These are phyloP conservation scores for Serrognathus titanus DNA, from an alignment of 2,888 invertebrate species.

Conservation along the genomic window DNA sequence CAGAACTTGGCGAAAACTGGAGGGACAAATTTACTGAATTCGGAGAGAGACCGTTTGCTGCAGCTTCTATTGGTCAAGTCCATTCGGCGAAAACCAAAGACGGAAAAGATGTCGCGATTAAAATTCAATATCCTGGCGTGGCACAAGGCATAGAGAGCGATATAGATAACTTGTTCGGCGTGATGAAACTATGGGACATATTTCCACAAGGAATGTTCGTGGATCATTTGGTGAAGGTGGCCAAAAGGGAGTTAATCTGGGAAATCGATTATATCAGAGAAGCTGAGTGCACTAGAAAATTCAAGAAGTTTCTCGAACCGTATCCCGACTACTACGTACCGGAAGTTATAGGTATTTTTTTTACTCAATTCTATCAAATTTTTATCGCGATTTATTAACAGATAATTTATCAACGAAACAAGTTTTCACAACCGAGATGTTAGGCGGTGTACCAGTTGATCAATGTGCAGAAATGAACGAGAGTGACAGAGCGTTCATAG, in stretches of 20 bases:
- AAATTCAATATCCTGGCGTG: conserved; percentile 97
- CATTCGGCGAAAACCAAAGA: conserved; percentile 73
- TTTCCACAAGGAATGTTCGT: conserved; percentile 95
- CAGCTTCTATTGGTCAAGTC: conserved; percentile 93
- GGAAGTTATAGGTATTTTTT: conserved; percentile 65
- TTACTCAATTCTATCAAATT: neutral
- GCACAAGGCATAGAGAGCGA: conserved; percentile 96
- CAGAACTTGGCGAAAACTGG: conserved; percentile 87
- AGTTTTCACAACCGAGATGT: conserved; percentile 88
- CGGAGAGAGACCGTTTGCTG: conserved; percentile 94
- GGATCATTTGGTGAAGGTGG: conserved; percentile 89
- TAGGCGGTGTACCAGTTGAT: conserved; percentile 90
- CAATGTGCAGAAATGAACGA: conserved; percentile 77
- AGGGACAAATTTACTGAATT: conserved; percentile 67
- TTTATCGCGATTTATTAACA: conserved; percentile 38
- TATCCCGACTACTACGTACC: conserved; percentile 88
- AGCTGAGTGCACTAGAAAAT: conserved; percentile 81
- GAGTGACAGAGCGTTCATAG: conserved; percentile 70
- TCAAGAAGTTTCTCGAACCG: conserved; percentile 65
- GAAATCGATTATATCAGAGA: conserved; percentile 95
- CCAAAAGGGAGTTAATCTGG: conserved; percentile 90
- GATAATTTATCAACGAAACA: conserved; percentile 72
- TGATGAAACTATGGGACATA: conserved; percentile 90
- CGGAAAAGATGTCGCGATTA: conserved; percentile 85
- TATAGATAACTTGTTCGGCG: conserved; percentile 90